Percentiles rank a stretch among this genome's conserved stretches.
Evolutionary conservation across 2,113 vertebrate species (phyloP).

Genomic region (Gobiocypris rarus): DNA sequence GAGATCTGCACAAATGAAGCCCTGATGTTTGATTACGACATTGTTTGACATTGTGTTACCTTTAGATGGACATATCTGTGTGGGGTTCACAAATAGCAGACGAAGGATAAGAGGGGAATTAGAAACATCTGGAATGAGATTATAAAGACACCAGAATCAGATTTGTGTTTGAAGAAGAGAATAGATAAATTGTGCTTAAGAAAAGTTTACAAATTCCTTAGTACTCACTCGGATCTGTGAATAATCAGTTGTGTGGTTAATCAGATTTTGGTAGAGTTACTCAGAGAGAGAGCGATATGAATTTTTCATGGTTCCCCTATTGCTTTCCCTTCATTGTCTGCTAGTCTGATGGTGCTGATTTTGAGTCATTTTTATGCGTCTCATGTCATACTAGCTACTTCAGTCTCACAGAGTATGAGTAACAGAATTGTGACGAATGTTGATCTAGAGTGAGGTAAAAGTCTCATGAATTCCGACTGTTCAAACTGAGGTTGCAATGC

Average conservation of each 20-base stretch:
- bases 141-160: not conserved
- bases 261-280: constrained; percentile 18
- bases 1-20: not conserved
- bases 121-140: constrained; percentile 19
- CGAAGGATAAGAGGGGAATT: not conserved
- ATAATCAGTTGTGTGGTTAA: constrained; percentile 45
- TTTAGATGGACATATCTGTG: not conserved
- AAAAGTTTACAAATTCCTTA: constrained; percentile 58
- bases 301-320: not conserved
- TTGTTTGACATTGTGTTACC: not conserved
- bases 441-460: too few species aligned
- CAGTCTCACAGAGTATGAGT: not conserved
- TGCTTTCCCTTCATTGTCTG: not conserved
- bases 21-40: not conserved
- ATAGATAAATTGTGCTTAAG: constrained; percentile 11
- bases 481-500: too few species aligned
- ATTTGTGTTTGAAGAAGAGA: not conserved
- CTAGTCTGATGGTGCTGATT: not conserved
- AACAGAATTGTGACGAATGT: too few species aligned
- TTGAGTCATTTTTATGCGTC: constrained; percentile 7
- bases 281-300: not conserved
- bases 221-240: constrained; percentile 39
- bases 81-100: not conserved
- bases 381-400: constrained; percentile 5
- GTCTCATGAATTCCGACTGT: too few species aligned